These are phyloP conservation scores for Anadara kagoshimensis DNA, from an alignment of 1,140 invertebrate species.

Conservation along the genomic window DNA sequence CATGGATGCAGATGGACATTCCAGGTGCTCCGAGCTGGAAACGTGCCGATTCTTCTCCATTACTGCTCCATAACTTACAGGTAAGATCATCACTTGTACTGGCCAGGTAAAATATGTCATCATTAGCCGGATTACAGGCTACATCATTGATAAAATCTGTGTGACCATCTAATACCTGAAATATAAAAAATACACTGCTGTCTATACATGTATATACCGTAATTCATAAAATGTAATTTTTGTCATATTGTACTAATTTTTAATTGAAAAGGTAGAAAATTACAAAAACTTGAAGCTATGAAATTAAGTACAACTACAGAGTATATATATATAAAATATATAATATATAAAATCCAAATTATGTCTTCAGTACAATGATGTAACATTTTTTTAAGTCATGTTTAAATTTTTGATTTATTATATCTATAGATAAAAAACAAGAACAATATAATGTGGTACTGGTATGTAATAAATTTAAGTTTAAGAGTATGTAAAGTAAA, in stretches of 20 bases:
- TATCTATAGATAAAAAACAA: too few species aligned
- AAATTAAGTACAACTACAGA: too few species aligned
- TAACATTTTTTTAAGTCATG: too few species aligned
- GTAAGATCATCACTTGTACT: constrained; percentile 86
- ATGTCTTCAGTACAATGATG: too few species aligned
- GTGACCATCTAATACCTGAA: constrained; percentile 80
- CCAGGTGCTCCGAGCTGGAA: constrained; percentile 82
- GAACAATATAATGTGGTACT: too few species aligned
- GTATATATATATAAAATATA: too few species aligned
- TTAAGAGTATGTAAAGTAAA: too few species aligned
- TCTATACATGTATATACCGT: not conserved
- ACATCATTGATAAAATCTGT: constrained; percentile 83
- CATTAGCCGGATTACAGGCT: constrained; percentile 79
- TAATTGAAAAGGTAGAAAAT: too few species aligned
- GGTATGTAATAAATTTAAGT: too few species aligned
- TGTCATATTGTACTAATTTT: not conserved
- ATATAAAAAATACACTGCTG: constrained; percentile 14
- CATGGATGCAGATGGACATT: constrained; percentile 82
- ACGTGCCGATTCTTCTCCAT: constrained; percentile 71
- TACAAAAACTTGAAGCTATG: too few species aligned
- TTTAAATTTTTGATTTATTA: too few species aligned
- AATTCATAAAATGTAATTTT: not conserved
- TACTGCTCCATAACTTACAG: constrained; percentile 81
- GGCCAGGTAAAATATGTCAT: constrained; percentile 79
- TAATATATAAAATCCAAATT: too few species aligned